Percentiles rank a stretch among this genome's conserved stretches.
Evolutionary conservation across 2,888 invertebrate genomes (phyloP).

Genomic region (Drosophila imparisetae): DNA sequence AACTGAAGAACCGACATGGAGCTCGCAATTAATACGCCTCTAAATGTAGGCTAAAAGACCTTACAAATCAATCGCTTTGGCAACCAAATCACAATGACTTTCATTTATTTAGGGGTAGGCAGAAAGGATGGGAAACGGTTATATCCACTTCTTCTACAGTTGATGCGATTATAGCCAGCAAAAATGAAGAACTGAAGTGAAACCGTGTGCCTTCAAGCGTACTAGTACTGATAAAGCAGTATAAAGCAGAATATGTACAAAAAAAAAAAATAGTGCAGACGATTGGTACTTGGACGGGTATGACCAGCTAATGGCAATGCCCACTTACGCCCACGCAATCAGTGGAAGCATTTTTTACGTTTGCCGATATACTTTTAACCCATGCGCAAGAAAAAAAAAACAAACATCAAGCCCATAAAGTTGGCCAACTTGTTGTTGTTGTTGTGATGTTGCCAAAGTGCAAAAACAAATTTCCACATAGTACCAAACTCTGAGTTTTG

Average conservation of each 20-base stretch:
- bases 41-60: slow-evolving; percentile 8
- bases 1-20: background rate
- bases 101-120: slow-evolving; percentile 15
- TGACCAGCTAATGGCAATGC: slow-evolving; percentile 73
- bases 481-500: background rate
- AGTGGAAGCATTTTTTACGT: slow-evolving; percentile 49
- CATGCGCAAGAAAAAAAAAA: slow-evolving; percentile 18
- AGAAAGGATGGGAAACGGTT: slow-evolving; percentile 23
- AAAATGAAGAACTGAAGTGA: slow-evolving; percentile 10
- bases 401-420: slow-evolving; percentile 43
- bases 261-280: slow-evolving; percentile 23
- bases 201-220: slow-evolving; percentile 43
- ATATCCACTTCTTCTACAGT: slow-evolving; percentile 63
- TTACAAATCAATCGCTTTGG: slow-evolving; percentile 27
- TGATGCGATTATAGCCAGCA: slow-evolving; percentile 71
- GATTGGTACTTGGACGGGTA: slow-evolving; percentile 48
- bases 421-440: slow-evolving; percentile 44
- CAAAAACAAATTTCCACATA: slow-evolving; percentile 5
- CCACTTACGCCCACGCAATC: slow-evolving; percentile 73
- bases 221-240: slow-evolving; percentile 43
- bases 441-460: slow-evolving; percentile 46
- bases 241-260: slow-evolving; percentile 6
- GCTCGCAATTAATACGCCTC: background rate
- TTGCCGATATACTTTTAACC: slow-evolving; percentile 40
- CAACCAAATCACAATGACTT: slow-evolving; percentile 34